phyloP scores from a whole-genome alignment of 2,797 vertebrate genomes.

The Varecia variegata region DNA sequence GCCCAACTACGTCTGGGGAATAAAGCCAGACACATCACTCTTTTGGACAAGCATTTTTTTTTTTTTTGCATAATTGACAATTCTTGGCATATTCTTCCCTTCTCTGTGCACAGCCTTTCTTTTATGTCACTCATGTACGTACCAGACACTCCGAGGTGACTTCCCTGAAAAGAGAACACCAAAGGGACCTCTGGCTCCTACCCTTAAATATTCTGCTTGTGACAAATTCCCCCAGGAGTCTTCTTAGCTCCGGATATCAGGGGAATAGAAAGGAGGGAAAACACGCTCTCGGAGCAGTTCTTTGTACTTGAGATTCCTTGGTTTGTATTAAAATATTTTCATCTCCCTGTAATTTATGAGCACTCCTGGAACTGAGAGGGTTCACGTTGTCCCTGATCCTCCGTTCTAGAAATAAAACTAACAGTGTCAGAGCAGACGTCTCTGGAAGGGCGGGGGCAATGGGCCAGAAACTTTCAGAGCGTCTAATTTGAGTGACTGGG shows the following conservation, averaged over 20 bases:
- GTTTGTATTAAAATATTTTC: slow-evolving; percentile 84
- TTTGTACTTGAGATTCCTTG: slow-evolving; percentile 81
- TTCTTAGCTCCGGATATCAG: slow-evolving; percentile 80
- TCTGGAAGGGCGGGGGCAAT: not conserved
- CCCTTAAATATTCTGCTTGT: slow-evolving; percentile 86
- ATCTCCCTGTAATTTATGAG: slow-evolving; percentile 79
- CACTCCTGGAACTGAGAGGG: slow-evolving; percentile 58
- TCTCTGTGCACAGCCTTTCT: slow-evolving; percentile 79
- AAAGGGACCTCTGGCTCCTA: slow-evolving; percentile 82
- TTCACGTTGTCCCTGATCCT: slow-evolving; percentile 51
- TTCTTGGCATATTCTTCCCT: slow-evolving; percentile 83
- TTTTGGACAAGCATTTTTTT: slow-evolving; percentile 66
- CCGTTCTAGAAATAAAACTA: slow-evolving; percentile 57
- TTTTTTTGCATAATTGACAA: slow-evolving; percentile 85
- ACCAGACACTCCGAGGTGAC: slow-evolving; percentile 85
- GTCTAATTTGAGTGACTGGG: not conserved
- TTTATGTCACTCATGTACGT: slow-evolving; percentile 83
- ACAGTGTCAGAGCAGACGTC: not conserved
- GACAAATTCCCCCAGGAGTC: slow-evolving; percentile 83
- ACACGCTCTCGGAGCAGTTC: slow-evolving; percentile 64
- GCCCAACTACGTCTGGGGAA: slow-evolving; percentile 50
- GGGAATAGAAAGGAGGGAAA: not conserved
- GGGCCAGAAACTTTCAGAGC: not conserved
- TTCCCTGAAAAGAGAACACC: slow-evolving; percentile 84
- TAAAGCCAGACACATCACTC: slow-evolving; percentile 67